phyloP scores from a whole-genome alignment of 2,888 invertebrate genomes.

The Diachrysia chrysitis region DNA sequence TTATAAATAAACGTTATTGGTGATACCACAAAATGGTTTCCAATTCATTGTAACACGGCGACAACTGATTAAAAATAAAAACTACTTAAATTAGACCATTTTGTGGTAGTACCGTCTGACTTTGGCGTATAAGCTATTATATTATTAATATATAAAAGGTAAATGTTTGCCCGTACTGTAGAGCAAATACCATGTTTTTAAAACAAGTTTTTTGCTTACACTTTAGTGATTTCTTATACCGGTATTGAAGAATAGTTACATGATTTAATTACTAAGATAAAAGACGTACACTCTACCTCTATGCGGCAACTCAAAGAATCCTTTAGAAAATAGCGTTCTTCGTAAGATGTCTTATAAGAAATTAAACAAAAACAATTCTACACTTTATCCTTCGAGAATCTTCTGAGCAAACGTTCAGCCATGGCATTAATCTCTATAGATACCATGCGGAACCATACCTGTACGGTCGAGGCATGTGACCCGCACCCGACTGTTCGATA shows the following conservation, averaged over 20 bases:
- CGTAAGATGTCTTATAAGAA: not conserved
- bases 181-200: conserved; percentile 6
- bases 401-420: conserved; percentile 69
- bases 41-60: not conserved
- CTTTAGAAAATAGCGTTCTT: not conserved
- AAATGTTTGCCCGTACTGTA: not conserved
- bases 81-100: not conserved
- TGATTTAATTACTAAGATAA: conserved; percentile 16
- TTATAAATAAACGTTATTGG: conserved; percentile 5
- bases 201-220: conserved; percentile 15
- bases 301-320: not conserved
- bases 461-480: conserved; percentile 62
- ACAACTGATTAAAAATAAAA: not conserved
- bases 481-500: conserved; percentile 62
- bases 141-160: no score
- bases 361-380: conserved; percentile 59
- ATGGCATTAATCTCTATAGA: conserved; percentile 79
- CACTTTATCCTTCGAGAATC: conserved; percentile 73
- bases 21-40: not conserved
- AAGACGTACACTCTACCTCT: not conserved
- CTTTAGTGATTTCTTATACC: conserved; percentile 16
- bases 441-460: conserved; percentile 81
- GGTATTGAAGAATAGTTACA: conserved; percentile 24
- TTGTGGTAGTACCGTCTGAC: conserved; percentile 2
- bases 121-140: conserved; percentile 17